These are phyloP conservation scores for Clamator glandarius DNA, from an alignment of 2,797 vertebrate genomes.

Conservation along the genomic window DNA sequence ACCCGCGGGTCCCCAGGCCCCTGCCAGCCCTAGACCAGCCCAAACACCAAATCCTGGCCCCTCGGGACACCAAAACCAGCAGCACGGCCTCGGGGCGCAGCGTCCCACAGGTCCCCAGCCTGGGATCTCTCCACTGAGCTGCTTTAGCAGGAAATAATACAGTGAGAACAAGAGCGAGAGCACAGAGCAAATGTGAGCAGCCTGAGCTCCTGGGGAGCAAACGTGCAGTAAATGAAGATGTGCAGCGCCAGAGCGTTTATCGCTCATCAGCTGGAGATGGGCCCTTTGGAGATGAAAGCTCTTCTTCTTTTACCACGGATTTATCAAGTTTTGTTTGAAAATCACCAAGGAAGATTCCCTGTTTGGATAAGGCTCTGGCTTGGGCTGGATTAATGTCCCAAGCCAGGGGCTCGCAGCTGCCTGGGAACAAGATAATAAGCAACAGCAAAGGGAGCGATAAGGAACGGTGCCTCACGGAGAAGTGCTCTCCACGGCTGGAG, in stretches of 20 bases:
- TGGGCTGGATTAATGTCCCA: not conserved
- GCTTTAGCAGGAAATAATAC: rapidly evolving
- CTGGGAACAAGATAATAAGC: not conserved
- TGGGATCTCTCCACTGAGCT: not conserved
- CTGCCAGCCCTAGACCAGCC: not conserved
- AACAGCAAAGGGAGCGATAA: not conserved
- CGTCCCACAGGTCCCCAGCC: rapidly evolving
- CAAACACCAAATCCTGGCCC: not conserved
- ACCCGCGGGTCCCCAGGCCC: rapidly evolving
- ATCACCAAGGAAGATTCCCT: not conserved
- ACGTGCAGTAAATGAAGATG: not conserved
- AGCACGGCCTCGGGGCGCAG: not conserved
- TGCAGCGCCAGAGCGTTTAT: not conserved
- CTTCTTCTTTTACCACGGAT: not conserved
- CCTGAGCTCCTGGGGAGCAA: not conserved
- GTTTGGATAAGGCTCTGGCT: slow-evolving; percentile 1
- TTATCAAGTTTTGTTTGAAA: slow-evolving; percentile 19
- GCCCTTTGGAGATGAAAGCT: not conserved
- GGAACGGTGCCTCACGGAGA: rapidly evolving
- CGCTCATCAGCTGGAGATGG: not conserved
- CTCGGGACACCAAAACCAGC: not conserved
- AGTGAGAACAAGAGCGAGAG: rapidly evolving
- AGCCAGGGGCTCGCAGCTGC: not conserved
- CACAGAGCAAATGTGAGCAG: rapidly evolving
- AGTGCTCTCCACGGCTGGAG: rapidly evolving